phyloP scores from a whole-genome alignment of 2,113 vertebrate genomes.

The Embiotoca jacksoni region DNA sequence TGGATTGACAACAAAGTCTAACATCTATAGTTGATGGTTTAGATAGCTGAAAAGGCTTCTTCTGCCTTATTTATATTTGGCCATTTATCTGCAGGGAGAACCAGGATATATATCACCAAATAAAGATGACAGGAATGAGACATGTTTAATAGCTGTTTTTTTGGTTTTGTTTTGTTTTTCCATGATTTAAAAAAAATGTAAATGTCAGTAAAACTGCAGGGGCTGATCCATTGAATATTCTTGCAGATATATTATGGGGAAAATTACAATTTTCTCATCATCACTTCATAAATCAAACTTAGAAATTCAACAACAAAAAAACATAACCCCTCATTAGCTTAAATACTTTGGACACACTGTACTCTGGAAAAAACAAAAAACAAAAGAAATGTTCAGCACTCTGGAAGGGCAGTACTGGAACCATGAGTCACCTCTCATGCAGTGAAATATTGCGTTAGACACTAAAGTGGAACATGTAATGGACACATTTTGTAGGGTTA shows the following conservation, averaged over 20 bases:
- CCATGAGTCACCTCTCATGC: conserved; percentile 31
- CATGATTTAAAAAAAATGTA: not conserved
- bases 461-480: conserved; percentile 30
- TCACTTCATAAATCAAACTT: not conserved
- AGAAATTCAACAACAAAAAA: conserved; percentile 41
- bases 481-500: conserved; percentile 27
- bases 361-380: conserved; percentile 18
- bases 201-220: not conserved
- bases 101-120: conserved; percentile 3
- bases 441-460: conserved; percentile 40
- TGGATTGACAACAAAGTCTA: conserved; percentile 47
- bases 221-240: not conserved
- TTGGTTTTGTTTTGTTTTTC: not conserved
- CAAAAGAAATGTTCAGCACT: conserved; percentile 1
- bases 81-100: conserved; percentile 17
- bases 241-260: not conserved
- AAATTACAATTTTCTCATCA: not conserved
- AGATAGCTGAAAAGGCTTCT: conserved; percentile 22
- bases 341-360: conserved; percentile 28
- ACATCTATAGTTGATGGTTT: conserved; percentile 28
- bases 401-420: conserved; percentile 32
- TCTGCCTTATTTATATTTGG: conserved; percentile 24
- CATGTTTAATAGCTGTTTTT: not conserved
- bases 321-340: conserved; percentile 26
- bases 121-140: not conserved